Evolutionary conservation across 1,140 invertebrate species (phyloP).

Genomic region (Musca domestica): DNA sequence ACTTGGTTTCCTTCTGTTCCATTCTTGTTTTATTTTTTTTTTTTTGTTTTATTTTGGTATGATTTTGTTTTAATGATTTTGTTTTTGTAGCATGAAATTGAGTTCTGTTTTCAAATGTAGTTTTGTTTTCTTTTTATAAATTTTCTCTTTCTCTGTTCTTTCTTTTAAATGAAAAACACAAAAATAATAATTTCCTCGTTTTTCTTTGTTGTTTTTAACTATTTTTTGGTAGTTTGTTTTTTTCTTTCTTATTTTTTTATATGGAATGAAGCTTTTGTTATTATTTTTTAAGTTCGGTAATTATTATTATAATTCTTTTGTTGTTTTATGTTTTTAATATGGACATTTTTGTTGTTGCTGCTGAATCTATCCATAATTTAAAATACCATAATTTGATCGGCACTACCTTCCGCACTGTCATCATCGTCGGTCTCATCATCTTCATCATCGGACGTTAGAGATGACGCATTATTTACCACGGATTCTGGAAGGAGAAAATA

Average conservation of each 20-base stretch:
- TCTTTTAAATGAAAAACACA: too few relatives aligned
- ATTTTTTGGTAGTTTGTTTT: background rate
- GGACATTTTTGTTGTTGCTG: constrained; percentile 1
- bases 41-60: too few relatives aligned
- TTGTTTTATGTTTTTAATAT: background rate
- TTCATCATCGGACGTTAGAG: constrained; percentile 63
- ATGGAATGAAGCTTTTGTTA: constrained; percentile 9
- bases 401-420: constrained; percentile 72
- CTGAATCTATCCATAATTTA: constrained; percentile 53
- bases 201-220: too few relatives aligned
- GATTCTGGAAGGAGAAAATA: constrained; percentile 56
- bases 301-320: background rate
- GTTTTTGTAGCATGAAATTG: too few relatives aligned
- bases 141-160: too few relatives aligned
- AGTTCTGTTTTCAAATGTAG: constrained; percentile 1
- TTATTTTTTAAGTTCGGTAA: background rate
- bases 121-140: too few relatives aligned
- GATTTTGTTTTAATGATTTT: too few relatives aligned
- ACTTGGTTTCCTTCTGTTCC: too few relatives aligned
- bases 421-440: constrained; percentile 67
- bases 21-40: too few relatives aligned
- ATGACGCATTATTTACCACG: constrained; percentile 61
- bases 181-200: too few relatives aligned
- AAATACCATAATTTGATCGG: constrained; percentile 75
- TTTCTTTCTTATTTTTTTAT: background rate